Conservation (phyloP, 2,888 invertebrate species). For the Desoria tigrina region DNA sequence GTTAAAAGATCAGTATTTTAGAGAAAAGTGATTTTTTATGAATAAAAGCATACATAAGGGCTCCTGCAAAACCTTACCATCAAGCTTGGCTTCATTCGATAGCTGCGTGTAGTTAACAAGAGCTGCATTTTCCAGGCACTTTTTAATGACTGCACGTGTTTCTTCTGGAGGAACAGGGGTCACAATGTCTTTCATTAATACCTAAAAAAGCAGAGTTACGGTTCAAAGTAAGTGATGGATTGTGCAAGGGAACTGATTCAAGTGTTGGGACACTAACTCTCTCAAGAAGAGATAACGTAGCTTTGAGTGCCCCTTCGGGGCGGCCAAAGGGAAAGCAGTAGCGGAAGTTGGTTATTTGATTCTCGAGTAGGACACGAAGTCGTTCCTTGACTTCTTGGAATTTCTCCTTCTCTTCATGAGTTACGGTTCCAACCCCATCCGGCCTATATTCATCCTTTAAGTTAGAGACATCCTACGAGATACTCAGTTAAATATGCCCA, state of each 20-base stretch:
- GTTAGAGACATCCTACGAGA: background rate
- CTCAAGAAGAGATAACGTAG: slow-evolving; percentile 92
- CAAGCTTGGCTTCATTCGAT: slow-evolving; percentile 95
- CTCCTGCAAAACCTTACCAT: slow-evolving; percentile 75
- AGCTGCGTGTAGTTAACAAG: slow-evolving; percentile 94
- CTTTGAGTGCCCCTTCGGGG: slow-evolving; percentile 96
- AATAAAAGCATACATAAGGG: too few relatives aligned
- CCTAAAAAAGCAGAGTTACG: slow-evolving; percentile 58
- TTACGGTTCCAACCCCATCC: slow-evolving; percentile 98
- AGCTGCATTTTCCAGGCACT: slow-evolving; percentile 96
- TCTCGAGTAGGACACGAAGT: slow-evolving; percentile 85
- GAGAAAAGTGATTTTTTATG: too few relatives aligned
- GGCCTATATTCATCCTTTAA: slow-evolving; percentile 66
- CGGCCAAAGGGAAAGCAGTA: slow-evolving; percentile 98
- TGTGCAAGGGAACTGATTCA: too few relatives aligned
- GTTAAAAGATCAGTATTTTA: too few relatives aligned
- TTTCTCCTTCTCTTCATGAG: slow-evolving; percentile 95
- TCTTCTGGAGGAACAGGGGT: slow-evolving; percentile 95
- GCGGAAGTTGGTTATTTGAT: slow-evolving; percentile 98
- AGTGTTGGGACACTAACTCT: slow-evolving; percentile 64
- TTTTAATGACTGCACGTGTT: slow-evolving; percentile 92
- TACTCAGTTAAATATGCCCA: slow-evolving; percentile 41
- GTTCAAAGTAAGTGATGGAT: background rate
- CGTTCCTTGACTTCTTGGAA: slow-evolving; percentile 97
- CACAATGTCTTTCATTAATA: slow-evolving; percentile 97